Evolutionary conservation across 2,888 invertebrate species (phyloP).

Genomic region (Amphipyra berbera): DNA sequence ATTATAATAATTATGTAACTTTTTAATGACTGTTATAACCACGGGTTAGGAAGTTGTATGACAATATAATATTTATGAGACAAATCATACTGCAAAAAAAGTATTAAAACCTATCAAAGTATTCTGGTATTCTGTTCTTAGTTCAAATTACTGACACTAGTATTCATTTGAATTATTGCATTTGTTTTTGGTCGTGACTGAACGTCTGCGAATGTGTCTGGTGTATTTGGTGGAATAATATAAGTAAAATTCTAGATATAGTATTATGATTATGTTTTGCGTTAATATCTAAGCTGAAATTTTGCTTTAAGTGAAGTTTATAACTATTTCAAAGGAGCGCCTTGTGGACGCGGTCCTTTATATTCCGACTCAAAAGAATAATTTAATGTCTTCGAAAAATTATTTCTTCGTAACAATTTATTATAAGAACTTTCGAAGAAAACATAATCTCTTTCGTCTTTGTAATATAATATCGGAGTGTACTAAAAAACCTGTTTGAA

Average conservation of each 20-base stretch:
- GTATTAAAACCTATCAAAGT: no score
- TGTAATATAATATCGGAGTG: constrained; percentile 69
- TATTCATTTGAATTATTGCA: constrained; percentile 38
- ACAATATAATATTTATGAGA: no score
- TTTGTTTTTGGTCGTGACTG: constrained; percentile 58
- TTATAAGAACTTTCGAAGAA: constrained; percentile 81
- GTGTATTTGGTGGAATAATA: constrained; percentile 53
- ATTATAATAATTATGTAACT: no score
- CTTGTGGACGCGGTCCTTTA: constrained; percentile 67
- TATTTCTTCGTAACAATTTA: constrained; percentile 73
- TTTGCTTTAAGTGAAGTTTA: constrained; percentile 65
- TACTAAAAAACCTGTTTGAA: constrained; percentile 75
- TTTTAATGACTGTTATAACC: no score
- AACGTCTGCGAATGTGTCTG: constrained; percentile 50
- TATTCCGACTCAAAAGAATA: constrained; percentile 64
- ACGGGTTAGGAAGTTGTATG: no score
- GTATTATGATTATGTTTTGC: constrained; percentile 67
- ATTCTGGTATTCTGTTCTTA: constrained; percentile 15
- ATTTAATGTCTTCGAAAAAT: constrained; percentile 78
- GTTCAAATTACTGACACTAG: constrained; percentile 53
- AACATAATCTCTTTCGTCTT: constrained; percentile 69
- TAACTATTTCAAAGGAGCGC: constrained; percentile 67
- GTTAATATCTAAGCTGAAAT: constrained; percentile 65
- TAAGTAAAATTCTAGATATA: constrained; percentile 65
- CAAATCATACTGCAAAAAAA: no score